Conservation (phyloP, 35 echinoderm and acorn worm species). For the Apostichopus californicus region DNA sequence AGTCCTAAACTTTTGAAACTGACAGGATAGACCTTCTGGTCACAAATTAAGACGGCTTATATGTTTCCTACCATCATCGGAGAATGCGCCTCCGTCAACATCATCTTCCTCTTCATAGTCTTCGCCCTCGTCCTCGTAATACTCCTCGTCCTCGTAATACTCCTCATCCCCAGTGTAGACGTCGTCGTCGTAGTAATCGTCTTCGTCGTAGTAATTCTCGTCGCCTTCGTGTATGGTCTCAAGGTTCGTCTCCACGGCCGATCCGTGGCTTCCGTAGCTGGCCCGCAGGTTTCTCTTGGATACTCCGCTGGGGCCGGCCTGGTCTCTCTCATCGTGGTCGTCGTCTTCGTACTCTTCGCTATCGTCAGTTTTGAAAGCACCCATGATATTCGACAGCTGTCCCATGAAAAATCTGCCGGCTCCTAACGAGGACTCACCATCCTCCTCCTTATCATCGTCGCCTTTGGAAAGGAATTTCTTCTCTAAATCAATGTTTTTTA, state of each 20-base stretch:
- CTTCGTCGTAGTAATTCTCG: slow-evolving; percentile 13
- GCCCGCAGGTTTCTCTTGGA: slow-evolving; percentile 15
- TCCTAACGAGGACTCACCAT: neutral
- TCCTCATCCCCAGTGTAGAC: neutral
- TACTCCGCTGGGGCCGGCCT: slow-evolving; percentile 13
- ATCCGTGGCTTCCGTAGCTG: neutral
- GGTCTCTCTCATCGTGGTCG: neutral
- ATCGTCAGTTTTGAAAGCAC: slow-evolving; percentile 30
- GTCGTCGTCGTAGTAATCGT: neutral
- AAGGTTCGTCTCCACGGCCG: slow-evolving; percentile 19
- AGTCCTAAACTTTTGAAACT: neutral
- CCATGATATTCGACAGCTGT: slow-evolving; percentile 1
- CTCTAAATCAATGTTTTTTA: slow-evolving; percentile 33
- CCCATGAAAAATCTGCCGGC: neutral
- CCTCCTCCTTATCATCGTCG: neutral
- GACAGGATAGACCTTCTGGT: neutral
- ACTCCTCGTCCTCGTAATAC: neutral
- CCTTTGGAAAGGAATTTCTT: slow-evolving; percentile 22
- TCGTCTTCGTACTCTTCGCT: slow-evolving; percentile 15
- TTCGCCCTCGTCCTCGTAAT: neutral
- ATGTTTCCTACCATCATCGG: slow-evolving; percentile 5
- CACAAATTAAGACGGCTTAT: neutral
- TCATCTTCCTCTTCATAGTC: neutral
- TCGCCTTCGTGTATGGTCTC: slow-evolving; percentile 27
- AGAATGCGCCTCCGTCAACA: neutral